A percentile compares a stretch with the other conserved stretches of the same genome.
Conservation (phyloP, 2,888 invertebrate species). For the Ceraclea dissimilis region DNA sequence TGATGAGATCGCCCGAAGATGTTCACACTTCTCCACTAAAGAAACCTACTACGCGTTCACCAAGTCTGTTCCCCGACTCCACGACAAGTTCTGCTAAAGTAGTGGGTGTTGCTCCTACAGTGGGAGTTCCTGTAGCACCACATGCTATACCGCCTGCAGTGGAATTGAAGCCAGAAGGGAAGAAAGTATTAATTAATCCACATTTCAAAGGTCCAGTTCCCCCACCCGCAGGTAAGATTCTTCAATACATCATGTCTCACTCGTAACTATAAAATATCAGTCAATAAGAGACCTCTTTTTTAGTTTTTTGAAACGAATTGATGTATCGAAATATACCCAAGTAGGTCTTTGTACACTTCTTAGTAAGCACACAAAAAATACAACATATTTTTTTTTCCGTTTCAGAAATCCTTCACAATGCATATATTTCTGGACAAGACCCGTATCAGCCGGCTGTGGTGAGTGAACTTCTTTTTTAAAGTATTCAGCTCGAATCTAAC, state of each 20-base stretch:
- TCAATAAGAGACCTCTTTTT: neutral
- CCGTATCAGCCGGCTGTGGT: no score
- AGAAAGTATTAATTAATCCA: conserved; percentile 62
- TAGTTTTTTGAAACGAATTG: no score
- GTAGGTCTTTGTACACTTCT: no score
- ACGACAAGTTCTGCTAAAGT: neutral
- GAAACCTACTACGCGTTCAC: neutral
- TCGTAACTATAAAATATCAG: no score
- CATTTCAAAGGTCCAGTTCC: conserved; percentile 55
- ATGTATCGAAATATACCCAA: no score
- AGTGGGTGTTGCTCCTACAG: conserved; percentile 29
- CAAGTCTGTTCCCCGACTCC: neutral
- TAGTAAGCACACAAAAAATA: no score
- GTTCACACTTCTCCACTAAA: neutral
- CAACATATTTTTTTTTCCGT: no score
- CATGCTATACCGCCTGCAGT: neutral
- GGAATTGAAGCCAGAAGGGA: conserved; percentile 32
- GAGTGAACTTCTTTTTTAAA: no score
- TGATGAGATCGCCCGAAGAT: neutral
- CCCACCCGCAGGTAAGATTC: conserved; percentile 8
- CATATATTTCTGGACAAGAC: no score
- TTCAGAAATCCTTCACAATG: no score
- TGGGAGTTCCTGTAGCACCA: neutral
- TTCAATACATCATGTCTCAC: no score
- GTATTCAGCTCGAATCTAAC: no score